Evolutionary conservation across 2,888 invertebrate genomes (phyloP), one percentile per base, ranked within the genome.

Genomic region (Heliconius aoede): DNA sequence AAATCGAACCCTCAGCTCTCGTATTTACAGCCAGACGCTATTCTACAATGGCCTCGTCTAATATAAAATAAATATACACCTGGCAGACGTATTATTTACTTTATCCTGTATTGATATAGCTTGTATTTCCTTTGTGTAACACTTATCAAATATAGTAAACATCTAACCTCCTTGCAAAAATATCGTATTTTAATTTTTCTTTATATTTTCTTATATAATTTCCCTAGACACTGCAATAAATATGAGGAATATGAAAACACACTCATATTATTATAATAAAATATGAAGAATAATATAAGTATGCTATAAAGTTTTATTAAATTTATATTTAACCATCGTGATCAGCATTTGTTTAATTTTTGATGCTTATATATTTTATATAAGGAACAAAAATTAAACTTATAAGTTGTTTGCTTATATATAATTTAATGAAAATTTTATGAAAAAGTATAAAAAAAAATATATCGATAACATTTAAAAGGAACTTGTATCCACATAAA

Each of bases 181-280:
- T 40, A 40, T 36, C 24, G 15, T 40, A 65, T 40, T 24, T 65
- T 65, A 65, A 36, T 18, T 65, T 65, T 78, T 80, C 77, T 83
- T 83, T 84, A 81, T 81, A 82, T 83, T 73, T 82, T 81, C 84
- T 81, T 82, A 84, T 84, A 84, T 87, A 89, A 91, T 91, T 91
- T 91, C 91, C 90, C 91, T 76, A 18, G 87, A 86, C 90, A 83
- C 81, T 80, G 80, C 79, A 81, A 82, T 82, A 11, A n/a, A n/a
- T 55, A 82, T 65, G 36, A 24, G 24, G 36, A 65, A 65, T 24
- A 40, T 24, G 65, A 65, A 65, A 40, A 40, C 40, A 65, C 7
- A 65, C 7, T 3, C 40, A 40, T 65, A 40, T 40, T 15, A 65
- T 24, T 65, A 36, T 40, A 60, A n/a, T 55, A 55, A n/a, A n/a